A percentile compares a stretch with the other conserved stretches of the same genome.
phyloP scores from a whole-genome alignment of 2,888 invertebrate species.

The Willowsia nigromaculata region DNA sequence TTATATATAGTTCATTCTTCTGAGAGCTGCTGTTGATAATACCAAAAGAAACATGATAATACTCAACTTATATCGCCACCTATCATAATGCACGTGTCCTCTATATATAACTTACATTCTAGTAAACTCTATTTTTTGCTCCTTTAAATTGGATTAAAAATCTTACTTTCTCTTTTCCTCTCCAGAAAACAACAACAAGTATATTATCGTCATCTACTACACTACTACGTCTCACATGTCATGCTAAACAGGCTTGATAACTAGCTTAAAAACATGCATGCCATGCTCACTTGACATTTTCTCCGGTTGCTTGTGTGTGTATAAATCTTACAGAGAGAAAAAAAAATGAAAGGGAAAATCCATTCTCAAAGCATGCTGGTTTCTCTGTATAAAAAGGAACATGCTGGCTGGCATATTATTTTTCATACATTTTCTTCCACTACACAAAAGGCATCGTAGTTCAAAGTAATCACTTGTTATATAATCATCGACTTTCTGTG shows the following conservation, averaged over 20 bases:
- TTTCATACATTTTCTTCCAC: too few relatives aligned
- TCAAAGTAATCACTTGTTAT: too few relatives aligned
- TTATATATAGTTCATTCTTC: background rate
- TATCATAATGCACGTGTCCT: background rate
- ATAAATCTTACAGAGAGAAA: background rate
- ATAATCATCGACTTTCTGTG: background rate
- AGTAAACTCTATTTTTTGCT: background rate
- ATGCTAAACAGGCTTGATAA: conserved; percentile 15
- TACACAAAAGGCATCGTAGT: too few relatives aligned
- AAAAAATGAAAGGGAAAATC: too few relatives aligned
- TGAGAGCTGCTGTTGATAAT: background rate
- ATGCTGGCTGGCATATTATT: too few relatives aligned
- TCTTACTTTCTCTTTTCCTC: conserved; percentile 6
- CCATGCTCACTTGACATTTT: conserved; percentile 56
- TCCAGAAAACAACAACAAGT: background rate
- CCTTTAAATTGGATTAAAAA: conserved; percentile 59
- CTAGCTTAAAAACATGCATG: conserved; percentile 10
- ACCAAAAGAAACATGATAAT: background rate
- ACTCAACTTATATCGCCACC: background rate
- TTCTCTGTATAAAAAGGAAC: too few relatives aligned
- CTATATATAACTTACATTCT: background rate
- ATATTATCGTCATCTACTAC: background rate
- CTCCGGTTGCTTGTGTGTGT: background rate
- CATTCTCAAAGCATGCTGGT: too few relatives aligned
- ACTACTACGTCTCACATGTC: conserved; percentile 4